Evolutionary conservation across 2,888 invertebrate species (phyloP), one percentile per base, ranked within the genome.

Genomic region (Heliconius charithonia): DNA sequence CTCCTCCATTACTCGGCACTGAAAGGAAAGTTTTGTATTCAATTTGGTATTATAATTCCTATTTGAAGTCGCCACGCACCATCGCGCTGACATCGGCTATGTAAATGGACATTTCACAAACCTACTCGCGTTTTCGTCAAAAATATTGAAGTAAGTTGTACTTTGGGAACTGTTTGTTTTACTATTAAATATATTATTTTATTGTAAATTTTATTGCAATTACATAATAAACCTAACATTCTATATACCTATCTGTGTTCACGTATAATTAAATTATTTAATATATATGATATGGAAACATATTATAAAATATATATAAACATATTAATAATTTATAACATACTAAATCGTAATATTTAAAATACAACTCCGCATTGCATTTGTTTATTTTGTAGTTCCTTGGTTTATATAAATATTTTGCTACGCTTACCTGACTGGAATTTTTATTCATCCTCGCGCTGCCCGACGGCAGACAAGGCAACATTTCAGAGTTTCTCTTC

Each of bases 11-110:
- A 95, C 94, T 93, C 90, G 90, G 93, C 92, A 93, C 93, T 95
- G 95, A 95, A 95, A 95, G 95, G 94, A 95, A 95, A 95, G 95
- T 95, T 95, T 95, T 95, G 95, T 95, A 95, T 94, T 95, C 95
- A 95, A 95, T 95, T 95, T 95, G 95, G 95, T 95, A 95, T 95
- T 95, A 94, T 95, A 95, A 95, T 95, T 95, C 94, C 93, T 90
- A 95, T 95, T 95, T 93, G 94, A 94, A 94, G 94, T 93, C 93
- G 92, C 93, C 93, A 95, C 94, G 94, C 94, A 94, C 94, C 94
- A 94, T 94, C 93, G 94, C 95, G 92, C 86, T 92, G 91, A 93
- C 94, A 94, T 93, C 93, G 93, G 90, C 94, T 94, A 95, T 94
- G 94, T 94, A 94, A 95, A 94, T 95, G 93, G 93, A 89, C 90